phyloP scores from a whole-genome alignment of 1,140 invertebrate genomes.

The Ceratoteleas bidentatus region DNA sequence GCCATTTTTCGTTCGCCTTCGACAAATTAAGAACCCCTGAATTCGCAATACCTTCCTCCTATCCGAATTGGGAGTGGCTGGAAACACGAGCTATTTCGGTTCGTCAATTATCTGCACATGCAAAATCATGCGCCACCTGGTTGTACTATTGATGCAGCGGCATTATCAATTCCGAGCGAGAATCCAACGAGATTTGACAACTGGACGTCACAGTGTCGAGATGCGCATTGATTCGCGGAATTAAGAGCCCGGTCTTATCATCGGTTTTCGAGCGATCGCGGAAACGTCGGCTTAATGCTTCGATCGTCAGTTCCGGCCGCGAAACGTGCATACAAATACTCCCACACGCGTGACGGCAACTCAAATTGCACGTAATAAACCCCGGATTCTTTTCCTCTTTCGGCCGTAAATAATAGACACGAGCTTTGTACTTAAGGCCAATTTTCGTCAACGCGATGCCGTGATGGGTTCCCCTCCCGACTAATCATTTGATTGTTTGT shows the following conservation, averaged over 20 bases:
- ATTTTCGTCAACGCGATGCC: conserved; percentile 48
- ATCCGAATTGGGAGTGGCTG: too few species aligned
- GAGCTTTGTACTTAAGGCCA: conserved; percentile 41
- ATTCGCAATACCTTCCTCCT: too few species aligned
- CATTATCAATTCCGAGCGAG: conserved; percentile 2
- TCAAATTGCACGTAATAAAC: conserved; percentile 53
- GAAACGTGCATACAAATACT: conserved; percentile 14
- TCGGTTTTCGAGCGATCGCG: conserved; percentile 16
- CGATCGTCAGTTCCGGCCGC: conserved; percentile 29
- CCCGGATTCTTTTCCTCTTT: conserved; percentile 35
- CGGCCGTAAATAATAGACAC: conserved; percentile 46
- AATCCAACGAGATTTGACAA: conserved; percentile 24
- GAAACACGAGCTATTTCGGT: too few species aligned
- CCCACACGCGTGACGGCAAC: conserved; percentile 36
- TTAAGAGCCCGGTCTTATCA: conserved; percentile 12
- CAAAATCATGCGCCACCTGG: conserved; percentile 8
- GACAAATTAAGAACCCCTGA: too few species aligned
- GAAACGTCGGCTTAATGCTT: conserved; percentile 25
- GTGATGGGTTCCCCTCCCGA: conserved; percentile 1
- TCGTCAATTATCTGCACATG: conserved; percentile 6
- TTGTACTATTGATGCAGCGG: conserved; percentile 17
- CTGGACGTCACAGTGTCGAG: conserved; percentile 11
- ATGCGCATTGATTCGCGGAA: conserved; percentile 28
- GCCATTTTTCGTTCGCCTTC: too few species aligned
- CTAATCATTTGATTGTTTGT: conserved; percentile 50